These are phyloP conservation scores for Poeciliopsis presidionis DNA, from an alignment of 2,797 vertebrate species.

Conservation along the genomic window DNA sequence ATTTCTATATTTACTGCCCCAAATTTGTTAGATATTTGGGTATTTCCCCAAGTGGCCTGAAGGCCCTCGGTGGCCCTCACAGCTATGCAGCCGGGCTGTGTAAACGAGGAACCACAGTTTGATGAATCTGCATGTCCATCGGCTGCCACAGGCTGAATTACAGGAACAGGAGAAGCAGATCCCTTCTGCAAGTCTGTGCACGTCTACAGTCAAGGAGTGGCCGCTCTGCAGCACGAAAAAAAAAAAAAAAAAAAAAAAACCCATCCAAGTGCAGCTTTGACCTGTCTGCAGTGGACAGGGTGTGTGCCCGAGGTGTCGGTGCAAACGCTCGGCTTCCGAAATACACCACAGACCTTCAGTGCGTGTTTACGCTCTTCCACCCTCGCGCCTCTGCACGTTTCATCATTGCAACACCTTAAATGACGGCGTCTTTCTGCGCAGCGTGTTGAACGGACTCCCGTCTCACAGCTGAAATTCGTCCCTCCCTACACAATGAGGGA, in stretches of 20 bases:
- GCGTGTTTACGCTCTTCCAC: conserved; percentile 46
- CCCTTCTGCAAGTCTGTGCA: conserved; percentile 56
- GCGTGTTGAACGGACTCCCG: background rate
- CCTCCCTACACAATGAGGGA: conserved; percentile 7
- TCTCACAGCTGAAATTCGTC: background rate
- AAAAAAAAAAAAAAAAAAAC: conserved; percentile 18
- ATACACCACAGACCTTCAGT: conserved; percentile 40
- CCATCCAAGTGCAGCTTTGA: conserved; percentile 37
- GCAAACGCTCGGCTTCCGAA: conserved; percentile 50
- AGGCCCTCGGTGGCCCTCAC: background rate
- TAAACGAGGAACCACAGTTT: conserved; percentile 10
- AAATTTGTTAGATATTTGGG: background rate
- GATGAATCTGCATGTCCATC: conserved; percentile 44
- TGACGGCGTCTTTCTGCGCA: background rate
- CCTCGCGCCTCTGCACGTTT: conserved; percentile 35
- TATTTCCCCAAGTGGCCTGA: background rate
- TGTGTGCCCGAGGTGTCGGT: conserved; percentile 34
- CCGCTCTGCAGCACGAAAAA: conserved; percentile 37
- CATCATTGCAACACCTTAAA: conserved; percentile 24
- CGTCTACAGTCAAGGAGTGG: conserved; percentile 47
- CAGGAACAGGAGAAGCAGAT: conserved; percentile 55
- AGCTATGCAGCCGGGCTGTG: conserved; percentile 47
- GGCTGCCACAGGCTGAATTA: conserved; percentile 58
- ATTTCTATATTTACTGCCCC: background rate
- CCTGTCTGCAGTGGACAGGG: conserved; percentile 29